A percentile compares a stretch with the other conserved stretches of the same genome.
Evolutionary conservation across 2,113 vertebrate species (phyloP).

Genomic region (Aspiorhynchus laticeps): DNA sequence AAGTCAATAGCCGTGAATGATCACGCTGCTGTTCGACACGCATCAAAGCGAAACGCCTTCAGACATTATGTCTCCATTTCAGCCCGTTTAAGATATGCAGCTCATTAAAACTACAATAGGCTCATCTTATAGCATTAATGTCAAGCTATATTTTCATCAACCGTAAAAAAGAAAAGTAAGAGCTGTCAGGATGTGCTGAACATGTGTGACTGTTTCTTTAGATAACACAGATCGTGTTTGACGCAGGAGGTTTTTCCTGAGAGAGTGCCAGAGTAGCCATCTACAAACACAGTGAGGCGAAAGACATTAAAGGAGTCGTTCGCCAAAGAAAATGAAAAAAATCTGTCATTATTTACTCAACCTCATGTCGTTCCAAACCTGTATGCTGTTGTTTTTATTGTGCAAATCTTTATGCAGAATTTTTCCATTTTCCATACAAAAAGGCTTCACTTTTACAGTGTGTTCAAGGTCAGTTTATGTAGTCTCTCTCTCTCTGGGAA

Average conservation of each 20-base stretch:
- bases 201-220: slow-evolving; percentile 16
- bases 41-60: not conserved
- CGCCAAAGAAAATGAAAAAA: not conserved
- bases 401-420: not conserved
- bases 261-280: not conserved
- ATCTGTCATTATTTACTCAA: not conserved
- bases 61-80: slow-evolving; percentile 6
- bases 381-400: not conserved
- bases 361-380: not conserved
- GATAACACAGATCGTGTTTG: slow-evolving; percentile 6
- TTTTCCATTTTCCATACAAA: not conserved
- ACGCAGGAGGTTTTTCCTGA: not conserved
- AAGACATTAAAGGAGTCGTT: not conserved
- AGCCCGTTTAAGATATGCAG: slow-evolving; percentile 5
- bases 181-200: slow-evolving; percentile 22
- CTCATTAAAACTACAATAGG: slow-evolving; percentile 23
- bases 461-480: not conserved
- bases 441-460: not conserved
- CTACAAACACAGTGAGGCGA: not conserved
- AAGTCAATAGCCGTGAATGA: not conserved
- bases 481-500: not conserved
- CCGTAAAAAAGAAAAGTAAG: not conserved
- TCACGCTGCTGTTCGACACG: not conserved
- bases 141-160: slow-evolving; percentile 19
- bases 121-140: not conserved